Percentiles rank a stretch among this genome's conserved stretches.
phyloP scores from a whole-genome alignment of 2,797 vertebrate species.

The Fistularia commersonii region DNA sequence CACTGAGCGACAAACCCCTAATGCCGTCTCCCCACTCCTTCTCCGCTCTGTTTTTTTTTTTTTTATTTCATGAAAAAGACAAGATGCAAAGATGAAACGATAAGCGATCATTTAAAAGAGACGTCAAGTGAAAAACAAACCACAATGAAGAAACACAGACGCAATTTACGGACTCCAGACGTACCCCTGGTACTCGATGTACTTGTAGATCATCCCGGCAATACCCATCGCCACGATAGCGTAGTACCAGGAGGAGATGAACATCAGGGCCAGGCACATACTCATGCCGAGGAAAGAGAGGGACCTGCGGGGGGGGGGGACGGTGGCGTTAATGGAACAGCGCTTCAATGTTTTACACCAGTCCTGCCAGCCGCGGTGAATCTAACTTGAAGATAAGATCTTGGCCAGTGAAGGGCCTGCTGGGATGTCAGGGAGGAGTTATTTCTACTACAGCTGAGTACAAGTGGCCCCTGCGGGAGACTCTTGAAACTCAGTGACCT shows the following conservation, averaged over 20 bases:
- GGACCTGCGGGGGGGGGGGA: conserved; percentile 71
- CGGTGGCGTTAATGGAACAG: too few species aligned
- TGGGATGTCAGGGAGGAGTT: too few species aligned
- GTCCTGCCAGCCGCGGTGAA: too few species aligned
- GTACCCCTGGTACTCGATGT: conserved; percentile 98
- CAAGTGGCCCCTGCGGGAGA: too few species aligned
- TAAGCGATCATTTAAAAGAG: not conserved
- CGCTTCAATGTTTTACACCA: too few species aligned
- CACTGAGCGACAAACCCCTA: conserved; percentile 91
- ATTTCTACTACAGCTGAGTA: too few species aligned
- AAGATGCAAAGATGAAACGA: conserved; percentile 1
- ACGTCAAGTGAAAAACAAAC: not conserved
- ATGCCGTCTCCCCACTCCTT: conserved; percentile 99
- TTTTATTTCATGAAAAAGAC: not conserved
- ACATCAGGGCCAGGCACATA: conserved; percentile 97
- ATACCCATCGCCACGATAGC: conserved; percentile 96
- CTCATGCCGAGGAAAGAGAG: conserved; percentile 98
- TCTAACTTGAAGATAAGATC: too few species aligned
- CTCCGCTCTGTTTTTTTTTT: conserved; percentile 84
- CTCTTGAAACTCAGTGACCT: too few species aligned
- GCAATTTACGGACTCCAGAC: conserved; percentile 43
- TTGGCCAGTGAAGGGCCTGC: too few species aligned
- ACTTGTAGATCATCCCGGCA: conserved; percentile 99
- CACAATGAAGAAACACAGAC: not conserved
- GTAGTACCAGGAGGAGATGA: conserved; percentile 99